Conservation (phyloP, 2,888 invertebrate genomes). For the Exephanes ischioxanthus region DNA sequence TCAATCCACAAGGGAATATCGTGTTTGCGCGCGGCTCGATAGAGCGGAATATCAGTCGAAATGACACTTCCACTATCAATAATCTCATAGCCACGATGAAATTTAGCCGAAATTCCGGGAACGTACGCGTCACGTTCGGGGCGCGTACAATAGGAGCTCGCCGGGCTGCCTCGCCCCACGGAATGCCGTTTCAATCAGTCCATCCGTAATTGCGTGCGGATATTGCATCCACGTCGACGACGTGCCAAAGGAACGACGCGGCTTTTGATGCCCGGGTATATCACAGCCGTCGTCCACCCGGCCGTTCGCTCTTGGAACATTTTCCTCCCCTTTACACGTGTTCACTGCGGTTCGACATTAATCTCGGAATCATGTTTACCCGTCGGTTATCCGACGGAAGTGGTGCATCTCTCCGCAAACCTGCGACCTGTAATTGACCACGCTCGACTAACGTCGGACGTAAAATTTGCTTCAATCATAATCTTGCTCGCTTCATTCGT, state of each 20-base stretch:
- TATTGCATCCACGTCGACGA: conserved; percentile 57
- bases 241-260: conserved; percentile 58
- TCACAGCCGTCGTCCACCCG: neutral
- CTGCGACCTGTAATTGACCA: too few relatives aligned
- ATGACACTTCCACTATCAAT: conserved; percentile 23
- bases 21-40: neutral
- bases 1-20: neutral
- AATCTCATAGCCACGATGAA: conserved; percentile 4
- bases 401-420: too few relatives aligned
- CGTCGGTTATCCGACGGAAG: too few relatives aligned
- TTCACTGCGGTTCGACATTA: neutral
- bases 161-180: conserved; percentile 20
- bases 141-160: conserved; percentile 1
- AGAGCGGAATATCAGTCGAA: neutral
- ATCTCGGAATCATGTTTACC: neutral
- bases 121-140: conserved; percentile 1
- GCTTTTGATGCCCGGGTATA: conserved; percentile 56
- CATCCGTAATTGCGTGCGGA: conserved; percentile 61
- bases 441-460: too few relatives aligned
- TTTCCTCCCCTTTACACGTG: neutral
- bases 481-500: too few relatives aligned
- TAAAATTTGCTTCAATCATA: too few relatives aligned
- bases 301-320: conserved; percentile 10
- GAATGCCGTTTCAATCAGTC: conserved; percentile 58
- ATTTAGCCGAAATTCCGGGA: conserved; percentile 34